phyloP scores from a whole-genome alignment of 2,797 vertebrate genomes.

The Vultur gryphus region DNA sequence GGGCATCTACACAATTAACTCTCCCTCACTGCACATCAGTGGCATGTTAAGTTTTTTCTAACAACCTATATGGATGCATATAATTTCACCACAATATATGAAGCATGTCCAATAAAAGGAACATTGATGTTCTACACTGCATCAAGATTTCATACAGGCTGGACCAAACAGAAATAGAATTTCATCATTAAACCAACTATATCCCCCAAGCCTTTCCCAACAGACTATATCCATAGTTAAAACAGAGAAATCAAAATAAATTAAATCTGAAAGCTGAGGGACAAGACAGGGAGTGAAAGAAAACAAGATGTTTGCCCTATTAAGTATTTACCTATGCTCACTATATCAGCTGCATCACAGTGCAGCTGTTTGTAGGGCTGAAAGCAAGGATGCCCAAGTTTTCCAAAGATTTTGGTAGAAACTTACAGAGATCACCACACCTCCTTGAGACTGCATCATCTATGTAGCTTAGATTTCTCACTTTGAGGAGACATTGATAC shows the following conservation, averaged over 20 bases:
- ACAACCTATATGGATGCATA: constrained; percentile 65
- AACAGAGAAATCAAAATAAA: constrained; percentile 21
- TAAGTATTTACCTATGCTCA: neutral
- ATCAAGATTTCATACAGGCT: constrained; percentile 64
- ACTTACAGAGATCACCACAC: neutral
- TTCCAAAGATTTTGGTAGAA: neutral
- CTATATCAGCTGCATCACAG: neutral
- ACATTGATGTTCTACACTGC: constrained; percentile 66
- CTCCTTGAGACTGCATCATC: neutral
- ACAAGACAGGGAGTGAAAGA: neutral
- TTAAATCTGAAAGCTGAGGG: neutral
- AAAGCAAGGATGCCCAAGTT: neutral
- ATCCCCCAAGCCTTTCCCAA: constrained; percentile 12
- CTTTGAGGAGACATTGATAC: neutral
- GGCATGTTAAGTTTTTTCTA: constrained; percentile 73
- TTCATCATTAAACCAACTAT: constrained; percentile 56
- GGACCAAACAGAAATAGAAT: constrained; percentile 64
- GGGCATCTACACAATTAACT: constrained; percentile 73
- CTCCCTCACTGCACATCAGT: constrained; percentile 71
- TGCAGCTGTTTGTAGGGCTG: neutral
- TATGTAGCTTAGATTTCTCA: neutral
- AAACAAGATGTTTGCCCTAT: neutral
- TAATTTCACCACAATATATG: constrained; percentile 72
- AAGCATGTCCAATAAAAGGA: constrained; percentile 75
- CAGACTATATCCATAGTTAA: neutral